phyloP scores from a whole-genome alignment of 2,797 vertebrate species.

The Lutra lutra region DNA sequence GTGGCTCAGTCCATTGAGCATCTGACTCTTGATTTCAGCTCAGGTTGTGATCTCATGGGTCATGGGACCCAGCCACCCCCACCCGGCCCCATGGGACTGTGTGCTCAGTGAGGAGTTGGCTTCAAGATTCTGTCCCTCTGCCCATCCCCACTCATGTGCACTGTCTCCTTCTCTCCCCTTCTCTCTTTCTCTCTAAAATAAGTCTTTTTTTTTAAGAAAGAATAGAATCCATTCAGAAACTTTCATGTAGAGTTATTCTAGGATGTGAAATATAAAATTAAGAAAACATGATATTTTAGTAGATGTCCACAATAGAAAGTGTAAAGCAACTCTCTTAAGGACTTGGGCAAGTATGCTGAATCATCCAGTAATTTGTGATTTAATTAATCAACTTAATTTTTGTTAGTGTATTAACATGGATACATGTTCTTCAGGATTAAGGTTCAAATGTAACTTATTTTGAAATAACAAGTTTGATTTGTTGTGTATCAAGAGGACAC shows the following conservation, averaged over 20 bases:
- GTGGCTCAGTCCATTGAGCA: neutral
- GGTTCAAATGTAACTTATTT: conserved; percentile 16
- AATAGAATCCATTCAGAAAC: neutral
- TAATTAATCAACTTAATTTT: conserved; percentile 37
- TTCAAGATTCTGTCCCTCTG: neutral
- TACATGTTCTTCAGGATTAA: neutral
- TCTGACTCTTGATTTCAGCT: neutral
- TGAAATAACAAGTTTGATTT: conserved; percentile 9
- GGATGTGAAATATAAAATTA: conserved; percentile 19
- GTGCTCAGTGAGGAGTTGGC: neutral
- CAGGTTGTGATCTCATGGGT: neutral
- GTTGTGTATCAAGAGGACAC: neutral
- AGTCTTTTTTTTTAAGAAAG: neutral
- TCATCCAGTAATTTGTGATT: neutral
- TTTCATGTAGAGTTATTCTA: neutral
- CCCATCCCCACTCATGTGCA: neutral
- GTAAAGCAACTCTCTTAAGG: conserved; percentile 2
- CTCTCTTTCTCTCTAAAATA: neutral
- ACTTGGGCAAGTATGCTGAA: conserved; percentile 36
- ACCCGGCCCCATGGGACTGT: neutral
- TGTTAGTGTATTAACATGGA: neutral
- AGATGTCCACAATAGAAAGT: neutral
- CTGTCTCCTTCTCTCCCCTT: neutral
- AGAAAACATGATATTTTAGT: conserved; percentile 11
- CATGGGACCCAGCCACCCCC: neutral